phyloP scores from a whole-genome alignment of 2,888 invertebrate species.

The Pteria penguin region DNA sequence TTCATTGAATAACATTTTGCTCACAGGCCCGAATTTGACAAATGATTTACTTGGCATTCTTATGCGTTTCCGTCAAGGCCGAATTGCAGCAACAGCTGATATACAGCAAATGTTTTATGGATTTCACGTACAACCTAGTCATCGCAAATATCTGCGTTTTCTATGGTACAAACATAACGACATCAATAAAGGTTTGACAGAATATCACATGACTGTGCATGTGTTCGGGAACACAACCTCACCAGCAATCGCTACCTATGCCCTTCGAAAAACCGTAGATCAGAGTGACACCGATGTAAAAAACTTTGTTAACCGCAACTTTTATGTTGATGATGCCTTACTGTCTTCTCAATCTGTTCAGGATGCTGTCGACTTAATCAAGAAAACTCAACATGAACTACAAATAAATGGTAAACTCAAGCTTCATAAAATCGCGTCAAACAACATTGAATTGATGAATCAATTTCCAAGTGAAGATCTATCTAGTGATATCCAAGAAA shows the following conservation, averaged over 20 bases:
- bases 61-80: not conserved
- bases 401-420: conserved; percentile 19
- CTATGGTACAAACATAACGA: not conserved
- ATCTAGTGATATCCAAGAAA: conserved; percentile 7
- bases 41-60: conserved; percentile 4
- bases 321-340: not conserved
- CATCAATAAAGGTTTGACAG: conserved; percentile 1
- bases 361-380: conserved; percentile 1
- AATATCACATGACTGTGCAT: too few species aligned
- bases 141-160: not conserved
- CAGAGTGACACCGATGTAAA: not conserved
- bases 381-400: conserved; percentile 8
- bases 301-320: not conserved
- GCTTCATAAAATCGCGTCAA: conserved; percentile 41
- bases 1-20: conserved; percentile 2
- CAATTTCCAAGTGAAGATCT: conserved; percentile 19
- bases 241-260: conserved; percentile 21
- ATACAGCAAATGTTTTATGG: conserved; percentile 5
- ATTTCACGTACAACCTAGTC: not conserved
- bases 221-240: conserved; percentile 43
- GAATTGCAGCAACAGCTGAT: not conserved
- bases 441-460: conserved; percentile 21
- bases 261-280: conserved; percentile 20
- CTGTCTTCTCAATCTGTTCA: not conserved
- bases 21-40: conserved; percentile 2